phyloP scores from a whole-genome alignment of 1,140 invertebrate species.

The Sinella curviseta region DNA sequence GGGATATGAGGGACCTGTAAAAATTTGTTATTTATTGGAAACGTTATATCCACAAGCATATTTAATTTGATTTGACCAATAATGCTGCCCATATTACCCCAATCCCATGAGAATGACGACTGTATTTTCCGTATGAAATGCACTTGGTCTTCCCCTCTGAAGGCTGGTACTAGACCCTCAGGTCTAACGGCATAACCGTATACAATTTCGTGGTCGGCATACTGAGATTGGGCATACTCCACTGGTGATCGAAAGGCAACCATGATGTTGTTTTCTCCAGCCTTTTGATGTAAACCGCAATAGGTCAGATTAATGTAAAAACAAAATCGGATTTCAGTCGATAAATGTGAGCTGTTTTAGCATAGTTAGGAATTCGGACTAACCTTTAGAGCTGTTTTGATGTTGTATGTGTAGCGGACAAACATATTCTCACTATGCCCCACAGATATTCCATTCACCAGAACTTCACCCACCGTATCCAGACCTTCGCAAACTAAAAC shows the following conservation, averaged over 20 bases:
- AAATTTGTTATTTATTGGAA: not conserved
- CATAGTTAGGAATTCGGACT: not conserved
- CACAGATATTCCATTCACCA: conserved; percentile 68
- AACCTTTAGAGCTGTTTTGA: conserved; percentile 68
- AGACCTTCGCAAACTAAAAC: conserved; percentile 79
- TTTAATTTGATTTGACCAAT: not conserved
- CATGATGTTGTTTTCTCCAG: conserved; percentile 63
- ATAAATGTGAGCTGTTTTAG: too few relatives aligned
- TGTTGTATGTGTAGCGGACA: conserved; percentile 72
- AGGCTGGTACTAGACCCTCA: conserved; percentile 70
- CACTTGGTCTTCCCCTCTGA: conserved; percentile 90
- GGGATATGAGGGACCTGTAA: conserved; percentile 74
- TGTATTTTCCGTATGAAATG: conserved; percentile 97
- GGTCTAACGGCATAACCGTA: conserved; percentile 72
- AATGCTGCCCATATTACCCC: conserved; percentile 64
- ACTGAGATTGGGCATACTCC: conserved; percentile 63
- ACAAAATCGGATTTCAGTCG: too few relatives aligned
- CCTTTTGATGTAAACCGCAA: too few relatives aligned
- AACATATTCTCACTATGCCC: conserved; percentile 86
- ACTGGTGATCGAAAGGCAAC: conserved; percentile 77
- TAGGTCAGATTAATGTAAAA: too few relatives aligned
- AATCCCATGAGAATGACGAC: conserved; percentile 86
- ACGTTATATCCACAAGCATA: not conserved
- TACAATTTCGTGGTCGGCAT: conserved; percentile 57
- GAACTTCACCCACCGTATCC: conserved; percentile 78